phyloP scores from a whole-genome alignment of 2,797 vertebrate species.

The Micropoecilia bifurca region DNA sequence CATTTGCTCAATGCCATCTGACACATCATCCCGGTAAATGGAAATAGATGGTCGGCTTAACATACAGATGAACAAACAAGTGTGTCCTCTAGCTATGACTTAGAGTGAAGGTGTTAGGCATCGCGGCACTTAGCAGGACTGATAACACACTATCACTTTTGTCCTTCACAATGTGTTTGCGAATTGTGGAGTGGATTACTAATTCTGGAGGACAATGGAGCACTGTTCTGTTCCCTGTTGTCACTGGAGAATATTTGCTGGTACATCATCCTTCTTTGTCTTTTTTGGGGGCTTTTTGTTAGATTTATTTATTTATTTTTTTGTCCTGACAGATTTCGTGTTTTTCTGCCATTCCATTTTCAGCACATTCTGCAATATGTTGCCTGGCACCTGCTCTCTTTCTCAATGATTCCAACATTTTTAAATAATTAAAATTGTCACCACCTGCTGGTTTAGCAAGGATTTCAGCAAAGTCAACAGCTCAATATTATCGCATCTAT shows the following conservation, averaged over 20 bases:
- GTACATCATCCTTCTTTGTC: constrained; percentile 14
- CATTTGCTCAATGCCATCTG: constrained; percentile 62
- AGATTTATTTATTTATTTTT: background rate
- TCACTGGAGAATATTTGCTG: constrained; percentile 22
- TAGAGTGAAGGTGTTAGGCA: constrained; percentile 50
- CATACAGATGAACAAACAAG: constrained; percentile 67
- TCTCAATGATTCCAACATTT: background rate
- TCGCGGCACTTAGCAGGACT: constrained; percentile 55
- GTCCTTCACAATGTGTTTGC: constrained; percentile 47
- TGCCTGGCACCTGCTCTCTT: constrained; percentile 6
- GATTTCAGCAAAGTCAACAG: background rate
- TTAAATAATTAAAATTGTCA: background rate
- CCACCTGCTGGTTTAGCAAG: background rate
- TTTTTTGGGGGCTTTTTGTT: constrained; percentile 10
- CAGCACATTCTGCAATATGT: background rate
- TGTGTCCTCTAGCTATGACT: constrained; percentile 52
- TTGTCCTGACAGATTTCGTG: background rate
- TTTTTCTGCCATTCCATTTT: constrained; percentile 3
- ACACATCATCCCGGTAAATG: constrained; percentile 58
- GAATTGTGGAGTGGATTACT: constrained; percentile 34
- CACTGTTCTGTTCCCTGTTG: constrained; percentile 16
- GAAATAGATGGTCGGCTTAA: constrained; percentile 65
- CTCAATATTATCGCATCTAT: background rate
- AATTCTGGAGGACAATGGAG: constrained; percentile 45
- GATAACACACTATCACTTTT: constrained; percentile 56